Evolutionary conservation across 1,140 invertebrate species (phyloP).

Genomic region (Oncopodura yosiiana): DNA sequence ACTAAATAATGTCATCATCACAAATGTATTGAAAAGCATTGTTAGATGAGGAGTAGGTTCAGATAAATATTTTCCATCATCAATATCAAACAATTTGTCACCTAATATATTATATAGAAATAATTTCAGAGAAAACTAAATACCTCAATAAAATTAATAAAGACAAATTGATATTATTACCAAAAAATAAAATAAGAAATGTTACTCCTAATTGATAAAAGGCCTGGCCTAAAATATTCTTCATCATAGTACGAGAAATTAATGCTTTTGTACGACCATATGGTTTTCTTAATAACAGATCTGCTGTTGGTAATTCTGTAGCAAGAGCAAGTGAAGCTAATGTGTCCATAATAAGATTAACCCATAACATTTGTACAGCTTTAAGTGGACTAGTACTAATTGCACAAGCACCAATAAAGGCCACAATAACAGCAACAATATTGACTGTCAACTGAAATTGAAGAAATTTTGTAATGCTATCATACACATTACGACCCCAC

Average conservation of each 20-base stretch:
- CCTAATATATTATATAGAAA: too few relatives aligned
- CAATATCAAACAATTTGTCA: conserved; percentile 48
- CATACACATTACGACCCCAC: conserved; percentile 66
- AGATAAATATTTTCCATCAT: conserved; percentile 42
- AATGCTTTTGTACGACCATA: conserved; percentile 58
- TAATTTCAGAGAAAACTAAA: too few relatives aligned
- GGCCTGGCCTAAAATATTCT: conserved; percentile 57
- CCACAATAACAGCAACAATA: conserved; percentile 54
- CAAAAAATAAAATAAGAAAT: conserved; percentile 51
- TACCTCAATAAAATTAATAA: neutral
- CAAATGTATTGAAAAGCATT: conserved; percentile 60
- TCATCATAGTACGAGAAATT: conserved; percentile 56
- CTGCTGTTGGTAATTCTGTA: conserved; percentile 54
- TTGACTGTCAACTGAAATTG: conserved; percentile 64
- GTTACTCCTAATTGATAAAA: conserved; percentile 55
- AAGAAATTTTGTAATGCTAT: conserved; percentile 61
- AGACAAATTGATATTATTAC: conserved; percentile 33
- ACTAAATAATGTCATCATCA: conserved; percentile 65
- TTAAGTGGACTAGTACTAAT: conserved; percentile 45
- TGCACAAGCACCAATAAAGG: conserved; percentile 54
- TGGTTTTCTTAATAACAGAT: conserved; percentile 53
- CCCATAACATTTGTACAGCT: conserved; percentile 64
- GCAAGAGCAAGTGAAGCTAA: conserved; percentile 58
- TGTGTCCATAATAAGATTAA: conserved; percentile 65
- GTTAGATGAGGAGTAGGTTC: conserved; percentile 56